Base-by-base conservation (phyloP, 2,888 invertebrate species). In the Nysson spinosus region DNA sequence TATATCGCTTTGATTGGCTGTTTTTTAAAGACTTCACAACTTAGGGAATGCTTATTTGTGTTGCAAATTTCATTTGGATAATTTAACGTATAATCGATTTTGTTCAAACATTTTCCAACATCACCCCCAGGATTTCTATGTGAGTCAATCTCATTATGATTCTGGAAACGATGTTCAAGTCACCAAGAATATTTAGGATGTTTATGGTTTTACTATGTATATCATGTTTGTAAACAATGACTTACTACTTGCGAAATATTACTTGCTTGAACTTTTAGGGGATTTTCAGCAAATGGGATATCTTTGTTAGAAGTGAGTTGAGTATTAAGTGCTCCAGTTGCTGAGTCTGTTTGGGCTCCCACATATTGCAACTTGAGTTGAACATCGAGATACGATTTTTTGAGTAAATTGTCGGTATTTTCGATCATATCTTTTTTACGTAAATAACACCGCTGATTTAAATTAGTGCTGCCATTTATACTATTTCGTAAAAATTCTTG, bases 381-480 rank as follows among this genome's bases (percentile, higher is more conserved):
- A 0, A 91, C 82, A 63, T 90, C 89, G 20, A 91, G 84, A 37
- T 85, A 89, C 0, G 90, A 88, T 11, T 88, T 84, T 6, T 86
- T 72, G 0, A 69, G 62, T 37, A 77, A 40, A 3, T 4, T 39
- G 46, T 52, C 56, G 35, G 32, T 12, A 9, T 37, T 52, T 4
- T 49, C 37, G 12, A 43, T 40, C 6, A 62, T 68, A 49, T 75
- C 64, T 46, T 66, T 57, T 63, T 54, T 77, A 19, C 61, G 69
- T 9, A 87, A 56, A 19, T 77, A 67, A 56, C 85, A 87, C 22
- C 77, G 75, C 40, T 90, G 87, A 2, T 87, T 85, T n/a, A 90
- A 75, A 28, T 86, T 77, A 0, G 79, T 82, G 0, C 85, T 85
- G 0, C 65, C 65, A 68, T 88, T 88, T 69, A 89, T 87, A 74